Percentiles rank a stretch among this genome's conserved stretches.
Evolutionary conservation across 2,888 invertebrate genomes (phyloP).

Genomic region (Dryomyza anilis): DNA sequence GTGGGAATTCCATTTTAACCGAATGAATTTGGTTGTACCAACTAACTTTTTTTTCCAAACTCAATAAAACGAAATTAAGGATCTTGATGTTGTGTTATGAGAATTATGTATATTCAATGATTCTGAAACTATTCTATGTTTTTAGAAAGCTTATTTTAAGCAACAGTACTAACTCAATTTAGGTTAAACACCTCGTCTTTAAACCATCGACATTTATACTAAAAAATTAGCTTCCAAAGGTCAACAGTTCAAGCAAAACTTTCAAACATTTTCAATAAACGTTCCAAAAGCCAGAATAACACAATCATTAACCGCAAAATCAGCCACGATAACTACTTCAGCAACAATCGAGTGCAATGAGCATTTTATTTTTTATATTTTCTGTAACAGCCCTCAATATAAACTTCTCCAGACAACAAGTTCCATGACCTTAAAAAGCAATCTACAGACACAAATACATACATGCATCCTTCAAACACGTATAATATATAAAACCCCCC

Average conservation of each 20-base stretch:
- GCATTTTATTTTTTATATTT: slow-evolving; percentile 2
- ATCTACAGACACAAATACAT: neutral
- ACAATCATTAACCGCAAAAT: slow-evolving; percentile 19
- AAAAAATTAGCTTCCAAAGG: neutral
- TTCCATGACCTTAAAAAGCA: slow-evolving; percentile 59
- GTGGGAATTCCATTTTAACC: too few relatives aligned
- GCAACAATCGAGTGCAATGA: neutral
- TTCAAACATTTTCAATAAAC: neutral
- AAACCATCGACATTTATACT: too few relatives aligned
- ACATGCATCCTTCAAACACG: slow-evolving; percentile 12
- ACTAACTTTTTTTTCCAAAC: too few relatives aligned
- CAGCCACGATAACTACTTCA: slow-evolving; percentile 8
- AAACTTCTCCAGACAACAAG: slow-evolving; percentile 41
- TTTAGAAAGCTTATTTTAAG: too few relatives aligned
- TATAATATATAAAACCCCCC: neutral
- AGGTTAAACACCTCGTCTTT: too few relatives aligned
- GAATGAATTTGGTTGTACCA: too few relatives aligned
- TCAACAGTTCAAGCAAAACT: neutral
- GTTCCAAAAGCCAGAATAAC: neutral
- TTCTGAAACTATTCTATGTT: too few relatives aligned
- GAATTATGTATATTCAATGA: too few relatives aligned
- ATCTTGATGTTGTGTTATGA: too few relatives aligned
- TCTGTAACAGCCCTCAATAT: slow-evolving; percentile 29
- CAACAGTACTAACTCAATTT: too few relatives aligned
- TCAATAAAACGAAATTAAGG: too few relatives aligned